A percentile compares a stretch with the other conserved stretches of the same genome.
phyloP scores from a whole-genome alignment of 1,140 invertebrate genomes.

The Drosophila kikkawai region DNA sequence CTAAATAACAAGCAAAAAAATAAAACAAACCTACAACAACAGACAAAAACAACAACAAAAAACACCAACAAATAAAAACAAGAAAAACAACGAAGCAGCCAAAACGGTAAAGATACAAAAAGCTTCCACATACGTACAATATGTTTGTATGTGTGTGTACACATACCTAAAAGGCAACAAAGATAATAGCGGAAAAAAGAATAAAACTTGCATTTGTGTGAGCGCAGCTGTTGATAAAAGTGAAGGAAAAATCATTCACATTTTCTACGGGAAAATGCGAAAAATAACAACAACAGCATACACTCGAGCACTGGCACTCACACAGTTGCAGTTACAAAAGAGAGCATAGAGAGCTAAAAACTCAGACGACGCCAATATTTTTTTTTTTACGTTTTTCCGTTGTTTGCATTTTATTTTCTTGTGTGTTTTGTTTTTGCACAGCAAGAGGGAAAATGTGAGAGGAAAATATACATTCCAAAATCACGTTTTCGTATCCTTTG shows the following conservation, averaged over 20 bases:
- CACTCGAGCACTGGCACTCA: constrained; percentile 22
- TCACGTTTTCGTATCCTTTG: background rate
- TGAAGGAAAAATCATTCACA: constrained; percentile 77
- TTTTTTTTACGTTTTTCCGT: constrained; percentile 9
- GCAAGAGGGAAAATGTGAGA: background rate
- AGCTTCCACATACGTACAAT: constrained; percentile 40
- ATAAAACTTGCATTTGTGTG: constrained; percentile 52
- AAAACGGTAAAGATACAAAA: constrained; percentile 71
- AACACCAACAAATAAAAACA: constrained; percentile 36
- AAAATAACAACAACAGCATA: constrained; percentile 51
- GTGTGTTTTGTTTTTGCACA: constrained; percentile 36
- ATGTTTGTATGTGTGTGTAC: constrained; percentile 2
- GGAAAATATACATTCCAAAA: background rate
- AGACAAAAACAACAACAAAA: constrained; percentile 54
- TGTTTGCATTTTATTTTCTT: constrained; percentile 44
- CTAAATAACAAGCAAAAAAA: constrained; percentile 41
- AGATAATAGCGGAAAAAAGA: constrained; percentile 41
- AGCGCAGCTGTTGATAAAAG: constrained; percentile 81
- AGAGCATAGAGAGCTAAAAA: constrained; percentile 54
- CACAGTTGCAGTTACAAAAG: constrained; percentile 49
- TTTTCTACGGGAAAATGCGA: constrained; percentile 62
- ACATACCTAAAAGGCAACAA: constrained; percentile 40
- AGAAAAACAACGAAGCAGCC: constrained; percentile 22
- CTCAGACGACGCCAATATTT: constrained; percentile 66
- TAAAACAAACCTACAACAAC: constrained; percentile 43